Base-by-base conservation (phyloP, 2,113 vertebrate genomes). In the Phainopepla nitens region DNA sequence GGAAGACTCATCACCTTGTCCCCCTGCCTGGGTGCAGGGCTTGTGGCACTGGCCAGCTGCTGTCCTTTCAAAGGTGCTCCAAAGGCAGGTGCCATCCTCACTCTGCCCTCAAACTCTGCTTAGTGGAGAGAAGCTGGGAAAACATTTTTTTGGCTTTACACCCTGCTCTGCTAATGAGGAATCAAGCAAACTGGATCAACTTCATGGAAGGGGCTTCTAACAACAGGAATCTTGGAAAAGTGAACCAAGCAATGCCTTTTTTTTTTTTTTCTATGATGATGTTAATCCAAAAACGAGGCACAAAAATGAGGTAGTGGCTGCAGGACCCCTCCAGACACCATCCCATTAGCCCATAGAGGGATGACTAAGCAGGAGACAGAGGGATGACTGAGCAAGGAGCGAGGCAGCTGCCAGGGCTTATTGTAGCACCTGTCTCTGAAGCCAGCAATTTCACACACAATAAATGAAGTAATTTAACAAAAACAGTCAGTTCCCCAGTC, bases 201-300 rank as follows among this genome's bases (percentile, higher is more conserved):
- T 49, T 33, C 33, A 24, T 10, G 16, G 28, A 78, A 75, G 11
- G 33, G 18, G 21, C 39, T 64, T 92, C 57, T 72, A 72, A 45
- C 20, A 60, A 51, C 0, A 10, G 39, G 42, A 47, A 10, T 78
- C 49, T 60, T 53, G 35, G 51, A 78, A 53, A 87, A 91, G 91
- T 0, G 0, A 64, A 68, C 4, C 2, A 60, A 71, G 39, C 49
- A 91, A 75, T 17, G 27, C 7, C 33, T 73, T 65, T 39, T 39
- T 39, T 39, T 39, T 39, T 39, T 39, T 83, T 49, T 68, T 3
- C 68, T 50, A 29, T n/a, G 10, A 42, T n/a, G 20, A 51, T 42
- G 42, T 35, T 66, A 19, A 42, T 33, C 20, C 29, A 66, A 66
- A 89, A 70, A 19, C 0, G 0, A 16, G 19, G 54, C 25, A 51